Conservation (phyloP, 2,888 invertebrate species). For the Andrena minutula region DNA sequence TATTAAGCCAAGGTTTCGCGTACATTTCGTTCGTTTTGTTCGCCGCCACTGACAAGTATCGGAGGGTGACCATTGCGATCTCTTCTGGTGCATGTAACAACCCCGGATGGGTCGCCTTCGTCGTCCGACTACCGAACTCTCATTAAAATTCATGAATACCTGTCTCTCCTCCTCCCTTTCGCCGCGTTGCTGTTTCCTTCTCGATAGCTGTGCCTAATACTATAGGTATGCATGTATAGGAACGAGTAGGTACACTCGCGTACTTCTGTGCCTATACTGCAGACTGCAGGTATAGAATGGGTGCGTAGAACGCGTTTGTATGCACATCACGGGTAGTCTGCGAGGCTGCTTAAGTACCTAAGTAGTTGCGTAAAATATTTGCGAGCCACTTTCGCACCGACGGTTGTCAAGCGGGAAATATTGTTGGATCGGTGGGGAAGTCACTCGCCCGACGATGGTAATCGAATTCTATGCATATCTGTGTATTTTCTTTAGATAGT, state of each 20-base stretch:
- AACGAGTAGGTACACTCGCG: background rate
- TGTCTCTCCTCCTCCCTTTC: background rate
- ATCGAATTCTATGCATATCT: too few relatives aligned
- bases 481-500: too few relatives aligned
- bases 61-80: slow-evolving; percentile 18
- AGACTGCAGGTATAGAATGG: background rate
- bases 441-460: too few relatives aligned
- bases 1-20: background rate
- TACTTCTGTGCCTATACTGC: background rate
- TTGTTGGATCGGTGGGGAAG: background rate
- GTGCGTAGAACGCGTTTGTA: background rate
- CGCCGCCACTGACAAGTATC: background rate
- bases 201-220: background rate
- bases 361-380: slow-evolving; percentile 10
- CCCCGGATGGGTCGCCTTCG: slow-evolving; percentile 57
- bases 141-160: slow-evolving; percentile 75
- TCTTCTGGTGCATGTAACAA: slow-evolving; percentile 28
- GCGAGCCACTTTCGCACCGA: slow-evolving; percentile 5
- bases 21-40: background rate
- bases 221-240: slow-evolving; percentile 11
- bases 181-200: background rate
- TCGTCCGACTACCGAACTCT: slow-evolving; percentile 71
- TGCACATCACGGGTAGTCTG: background rate
- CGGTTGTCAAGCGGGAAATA: background rate
- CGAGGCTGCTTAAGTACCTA: background rate